Evolutionary conservation across 1,140 invertebrate species (phyloP), one percentile per base, ranked within the genome.

Genomic region (Trachymyrmex cornetzi): DNA sequence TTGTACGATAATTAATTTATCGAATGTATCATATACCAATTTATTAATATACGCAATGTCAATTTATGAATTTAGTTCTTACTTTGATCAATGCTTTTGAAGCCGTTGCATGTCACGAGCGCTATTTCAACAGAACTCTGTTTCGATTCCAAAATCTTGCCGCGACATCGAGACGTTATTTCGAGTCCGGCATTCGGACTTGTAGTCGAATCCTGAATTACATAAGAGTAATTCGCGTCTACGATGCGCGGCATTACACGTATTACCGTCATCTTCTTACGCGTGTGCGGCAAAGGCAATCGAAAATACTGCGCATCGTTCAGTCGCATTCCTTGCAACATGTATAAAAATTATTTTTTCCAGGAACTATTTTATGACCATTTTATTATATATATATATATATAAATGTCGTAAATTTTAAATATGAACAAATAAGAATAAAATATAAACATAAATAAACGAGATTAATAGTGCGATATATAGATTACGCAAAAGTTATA

Each of bases 301-400:
- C 77, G 74, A 81, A 94, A 94, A 50, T 88, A 92, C 9, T 88
- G 86, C 1, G 34, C 71, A 48, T 91, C 90, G 27, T 93, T 91
- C 19, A 93, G n/a, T 64, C 66, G 55, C 14, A 77, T 93, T 34
- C 77, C 63, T 69, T 55, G 22, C 44, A 12, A 48, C 27, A 34
- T 30, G 12, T 27, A 30, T 7, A 55, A 55, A 55, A 55, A 11
- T 22, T 57, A 22, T 57, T 48, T 48, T 44, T 63, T 12, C 11
- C 48, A 2, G 27, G 0, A 61, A 4, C 9, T 57, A 14, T 55
- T 74, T 74, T 6, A 53, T 57, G 6, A 38, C 0, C n/a, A 30
- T 22, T 72, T 55, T 55, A 53, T 9, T 44, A 11, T 44, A 11
- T 44, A 44, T 44, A 44, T 44, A 11, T 44, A 44, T 38, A 9